phyloP scores from a whole-genome alignment of 2,113 vertebrate genomes.

The Micronycteris hirsuta region DNA sequence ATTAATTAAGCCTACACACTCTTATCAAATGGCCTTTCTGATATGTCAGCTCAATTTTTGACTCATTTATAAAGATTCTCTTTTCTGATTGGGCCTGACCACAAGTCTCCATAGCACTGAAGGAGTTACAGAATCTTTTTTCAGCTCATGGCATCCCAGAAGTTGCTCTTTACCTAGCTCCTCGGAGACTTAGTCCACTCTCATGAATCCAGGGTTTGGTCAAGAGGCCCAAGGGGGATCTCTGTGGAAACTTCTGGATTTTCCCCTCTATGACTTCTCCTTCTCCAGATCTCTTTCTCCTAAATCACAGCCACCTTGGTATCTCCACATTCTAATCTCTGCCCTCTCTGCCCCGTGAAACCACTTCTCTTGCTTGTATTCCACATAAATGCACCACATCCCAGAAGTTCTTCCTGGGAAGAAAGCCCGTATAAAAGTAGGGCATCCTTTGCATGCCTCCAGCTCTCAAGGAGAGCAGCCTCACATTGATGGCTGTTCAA shows the following conservation, averaged over 20 bases:
- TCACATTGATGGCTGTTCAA: background rate
- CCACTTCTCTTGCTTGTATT: background rate
- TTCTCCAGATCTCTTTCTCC: background rate
- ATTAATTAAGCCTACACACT: background rate
- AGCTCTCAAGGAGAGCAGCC: background rate
- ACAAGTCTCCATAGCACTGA: background rate
- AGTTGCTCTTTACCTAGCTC: background rate
- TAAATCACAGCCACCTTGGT: background rate
- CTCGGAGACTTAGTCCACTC: background rate
- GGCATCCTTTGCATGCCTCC: background rate
- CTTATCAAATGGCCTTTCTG: background rate
- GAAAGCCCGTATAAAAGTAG: background rate
- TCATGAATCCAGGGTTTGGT: background rate
- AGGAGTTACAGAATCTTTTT: background rate
- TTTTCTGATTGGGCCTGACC: background rate
- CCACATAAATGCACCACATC: background rate
- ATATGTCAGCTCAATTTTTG: background rate
- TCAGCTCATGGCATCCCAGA: background rate
- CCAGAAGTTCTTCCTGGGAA: background rate
- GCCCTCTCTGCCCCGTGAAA: background rate
- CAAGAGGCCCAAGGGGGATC: background rate
- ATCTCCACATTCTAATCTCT: background rate
- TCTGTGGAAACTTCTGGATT: background rate
- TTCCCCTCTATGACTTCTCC: background rate
- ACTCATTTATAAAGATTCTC: background rate